Conservation (phyloP, 2,888 invertebrate genomes). For the Orthosia cruda region DNA sequence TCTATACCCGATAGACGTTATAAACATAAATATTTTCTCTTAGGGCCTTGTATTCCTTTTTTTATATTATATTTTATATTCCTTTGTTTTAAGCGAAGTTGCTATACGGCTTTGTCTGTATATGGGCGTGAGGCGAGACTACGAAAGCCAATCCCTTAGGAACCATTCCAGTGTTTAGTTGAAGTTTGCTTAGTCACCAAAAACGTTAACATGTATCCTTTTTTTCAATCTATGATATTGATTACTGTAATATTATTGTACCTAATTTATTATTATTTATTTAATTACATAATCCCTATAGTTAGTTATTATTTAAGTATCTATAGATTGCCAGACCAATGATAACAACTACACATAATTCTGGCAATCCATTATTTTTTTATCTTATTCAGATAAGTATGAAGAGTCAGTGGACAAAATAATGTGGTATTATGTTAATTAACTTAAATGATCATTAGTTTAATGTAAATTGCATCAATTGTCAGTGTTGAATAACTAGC, state of each 20-base stretch:
- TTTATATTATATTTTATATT: too few species aligned
- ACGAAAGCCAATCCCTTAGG: too few species aligned
- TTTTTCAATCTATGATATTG: conserved; percentile 9
- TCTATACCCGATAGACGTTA: too few species aligned
- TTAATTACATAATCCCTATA: conserved; percentile 19
- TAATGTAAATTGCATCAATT: not conserved
- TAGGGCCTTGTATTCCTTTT: too few species aligned
- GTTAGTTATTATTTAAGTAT: conserved; percentile 41
- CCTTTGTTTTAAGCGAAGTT: too few species aligned
- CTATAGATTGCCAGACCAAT: conserved; percentile 25
- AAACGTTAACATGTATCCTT: not conserved
- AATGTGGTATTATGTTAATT: conserved; percentile 36
- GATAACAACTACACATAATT: conserved; percentile 33
- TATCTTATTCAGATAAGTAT: conserved; percentile 45
- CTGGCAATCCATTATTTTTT: conserved; percentile 40
- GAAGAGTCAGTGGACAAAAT: conserved; percentile 10
- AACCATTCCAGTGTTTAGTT: not conserved
- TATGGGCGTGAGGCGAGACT: too few species aligned
- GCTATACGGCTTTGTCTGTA: too few species aligned
- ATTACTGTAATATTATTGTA: conserved; percentile 10
- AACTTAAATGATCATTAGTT: conserved; percentile 1
- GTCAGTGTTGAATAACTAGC: not conserved
- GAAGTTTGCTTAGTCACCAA: not conserved
- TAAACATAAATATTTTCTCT: too few species aligned
- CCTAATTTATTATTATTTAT: conserved; percentile 14